These are phyloP conservation scores for Cebidichthys violaceus DNA, from an alignment of 2,113 vertebrate genomes.

Conservation along the genomic window DNA sequence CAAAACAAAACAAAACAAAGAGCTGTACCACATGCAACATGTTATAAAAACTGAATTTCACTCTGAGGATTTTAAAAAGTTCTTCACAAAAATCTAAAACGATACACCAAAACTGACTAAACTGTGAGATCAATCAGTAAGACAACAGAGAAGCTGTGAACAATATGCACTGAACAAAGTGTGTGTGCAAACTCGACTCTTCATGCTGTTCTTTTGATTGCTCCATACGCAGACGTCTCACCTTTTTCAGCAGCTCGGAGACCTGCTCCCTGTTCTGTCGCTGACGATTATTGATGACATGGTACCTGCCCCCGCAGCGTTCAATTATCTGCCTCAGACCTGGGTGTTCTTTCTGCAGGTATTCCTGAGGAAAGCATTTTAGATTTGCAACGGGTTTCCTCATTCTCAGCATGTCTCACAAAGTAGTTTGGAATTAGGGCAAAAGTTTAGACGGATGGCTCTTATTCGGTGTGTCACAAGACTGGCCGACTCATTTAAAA, in stretches of 20 bases:
- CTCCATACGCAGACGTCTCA: constrained; percentile 34
- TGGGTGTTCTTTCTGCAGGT: constrained; percentile 72
- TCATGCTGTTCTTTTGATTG: neutral
- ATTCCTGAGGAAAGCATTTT: constrained; percentile 56
- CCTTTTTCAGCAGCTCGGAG: constrained; percentile 78
- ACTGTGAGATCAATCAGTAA: neutral
- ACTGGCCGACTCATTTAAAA: neutral
- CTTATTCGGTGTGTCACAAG: neutral
- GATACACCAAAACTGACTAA: neutral
- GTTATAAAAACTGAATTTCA: neutral
- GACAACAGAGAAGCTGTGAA: neutral
- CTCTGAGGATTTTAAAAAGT: neutral
- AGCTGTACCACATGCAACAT: neutral
- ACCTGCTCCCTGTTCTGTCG: constrained; percentile 77
- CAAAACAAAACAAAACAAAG: neutral
- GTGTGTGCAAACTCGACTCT: neutral
- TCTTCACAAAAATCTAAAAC: neutral
- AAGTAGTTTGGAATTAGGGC: neutral
- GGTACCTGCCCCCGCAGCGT: constrained; percentile 76
- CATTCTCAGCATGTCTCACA: neutral
- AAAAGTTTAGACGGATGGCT: neutral
- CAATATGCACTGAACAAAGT: neutral
- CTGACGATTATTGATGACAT: constrained; percentile 82
- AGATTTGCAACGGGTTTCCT: neutral
- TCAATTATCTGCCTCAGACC: constrained; percentile 78